Base-by-base conservation (phyloP, 2,113 vertebrate genomes). In the Antidorcas marsupialis region DNA sequence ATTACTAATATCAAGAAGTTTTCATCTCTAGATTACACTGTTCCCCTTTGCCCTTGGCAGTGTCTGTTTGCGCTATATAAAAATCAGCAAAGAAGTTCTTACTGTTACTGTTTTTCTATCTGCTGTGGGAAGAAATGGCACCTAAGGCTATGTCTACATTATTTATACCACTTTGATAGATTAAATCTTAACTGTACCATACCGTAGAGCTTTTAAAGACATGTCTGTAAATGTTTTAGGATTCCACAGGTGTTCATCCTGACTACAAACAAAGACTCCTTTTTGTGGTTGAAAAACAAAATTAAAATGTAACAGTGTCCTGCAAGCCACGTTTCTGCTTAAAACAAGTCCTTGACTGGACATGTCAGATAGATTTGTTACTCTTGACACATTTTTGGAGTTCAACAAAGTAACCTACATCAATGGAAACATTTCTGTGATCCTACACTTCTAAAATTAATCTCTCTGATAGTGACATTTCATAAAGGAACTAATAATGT, bases 171-270 rank as follows among this genome's bases (percentile, higher is more conserved):
- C 98, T 99, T 99, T 98, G 97, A 98, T 98, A 99, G 98, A 99
- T 99, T 99, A 99, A 99, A 99, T 99, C 99, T 98, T 98, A 93
- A 98, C 98, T 98, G 96, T 96, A 89, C 98, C 53, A 97, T 96
- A 98, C 98, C 53, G 97, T 96, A 98, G 96, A 98, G 98, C 96
- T 98, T 98, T 98, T 98, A 97, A 98, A 98, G 97, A 97, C 98
- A 91, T 98, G 99, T 97, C 99, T 59, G 97, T 98, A 99, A 98
- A 98, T 30, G 98, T 98, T 98, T 98, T 91, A 98, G 92, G 98
- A 99, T 99, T 99, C 98, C 98, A 98, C 99, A 99, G 98, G 99
- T 99, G 98, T 98, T 99, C 98, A 97, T 98, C 84, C 92, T 79
- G 84, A 98, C 96, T 79, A 92, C 98, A 99, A 98, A 98, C 98